Evolutionary conservation across 2,113 vertebrate species (phyloP).

Genomic region (Aptenodytes forsteri): DNA sequence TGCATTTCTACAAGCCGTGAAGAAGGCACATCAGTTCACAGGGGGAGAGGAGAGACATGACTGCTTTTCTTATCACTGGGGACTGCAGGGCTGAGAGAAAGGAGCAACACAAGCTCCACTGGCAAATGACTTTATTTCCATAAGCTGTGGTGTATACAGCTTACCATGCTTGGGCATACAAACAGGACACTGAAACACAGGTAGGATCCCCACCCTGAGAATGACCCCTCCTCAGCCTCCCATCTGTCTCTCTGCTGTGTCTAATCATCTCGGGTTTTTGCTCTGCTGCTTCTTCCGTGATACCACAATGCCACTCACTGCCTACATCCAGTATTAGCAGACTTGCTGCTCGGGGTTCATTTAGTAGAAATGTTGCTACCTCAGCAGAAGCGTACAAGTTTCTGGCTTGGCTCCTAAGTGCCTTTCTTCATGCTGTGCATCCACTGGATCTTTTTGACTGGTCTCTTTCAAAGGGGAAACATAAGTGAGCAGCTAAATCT

Average conservation of each 20-base stretch:
- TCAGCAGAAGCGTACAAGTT: neutral
- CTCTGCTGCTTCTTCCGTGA: neutral
- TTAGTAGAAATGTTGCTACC: neutral
- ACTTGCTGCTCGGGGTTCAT: neutral
- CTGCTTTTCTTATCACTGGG: neutral
- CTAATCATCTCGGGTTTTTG: neutral
- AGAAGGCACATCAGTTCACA: neutral
- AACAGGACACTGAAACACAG: neutral
- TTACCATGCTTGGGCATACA: neutral
- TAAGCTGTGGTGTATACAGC: neutral
- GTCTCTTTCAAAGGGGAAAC: neutral
- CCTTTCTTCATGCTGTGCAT: neutral
- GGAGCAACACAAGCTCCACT: neutral
- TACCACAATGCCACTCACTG: conserved; percentile 47
- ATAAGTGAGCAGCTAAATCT: neutral
- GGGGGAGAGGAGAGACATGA: neutral
- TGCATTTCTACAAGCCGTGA: neutral
- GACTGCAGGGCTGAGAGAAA: neutral
- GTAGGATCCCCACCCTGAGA: neutral
- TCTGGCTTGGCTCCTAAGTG: neutral
- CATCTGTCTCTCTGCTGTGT: neutral
- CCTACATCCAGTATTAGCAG: conserved; percentile 32
- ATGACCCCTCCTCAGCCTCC: neutral
- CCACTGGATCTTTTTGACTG: neutral
- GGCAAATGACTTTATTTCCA: neutral